phyloP scores from a whole-genome alignment of 2,888 invertebrate genomes.

The Dendrolimus pini region DNA sequence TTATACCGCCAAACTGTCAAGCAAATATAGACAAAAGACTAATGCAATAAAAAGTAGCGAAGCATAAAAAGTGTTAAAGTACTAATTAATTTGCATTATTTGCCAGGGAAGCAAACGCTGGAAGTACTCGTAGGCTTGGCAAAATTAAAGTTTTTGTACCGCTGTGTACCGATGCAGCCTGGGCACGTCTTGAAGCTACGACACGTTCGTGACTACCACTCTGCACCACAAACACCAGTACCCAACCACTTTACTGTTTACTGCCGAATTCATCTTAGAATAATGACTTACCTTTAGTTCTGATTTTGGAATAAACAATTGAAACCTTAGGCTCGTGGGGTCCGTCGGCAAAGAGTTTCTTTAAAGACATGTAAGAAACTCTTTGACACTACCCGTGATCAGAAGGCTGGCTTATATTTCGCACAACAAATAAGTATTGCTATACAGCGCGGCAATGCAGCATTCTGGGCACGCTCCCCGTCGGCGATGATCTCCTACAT shows the following conservation, averaged over 20 bases:
- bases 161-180: slow-evolving; percentile 29
- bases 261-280: slow-evolving; percentile 10
- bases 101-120: slow-evolving; percentile 17
- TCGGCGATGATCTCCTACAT: no score
- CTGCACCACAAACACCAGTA: slow-evolving; percentile 12
- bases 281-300: no score
- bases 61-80: slow-evolving; percentile 14
- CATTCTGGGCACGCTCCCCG: no score
- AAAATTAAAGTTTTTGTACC: slow-evolving; percentile 59
- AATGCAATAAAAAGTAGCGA: slow-evolving; percentile 4
- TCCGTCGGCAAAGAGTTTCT: no score
- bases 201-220: slow-evolving; percentile 47
- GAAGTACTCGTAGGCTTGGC: slow-evolving; percentile 10
- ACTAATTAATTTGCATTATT: slow-evolving; percentile 5
- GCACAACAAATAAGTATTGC: no score
- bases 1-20: slow-evolving; percentile 31
- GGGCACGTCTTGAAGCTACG: slow-evolving; percentile 57
- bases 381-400: no score
- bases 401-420: no score
- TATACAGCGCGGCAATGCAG: no score
- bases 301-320: no score
- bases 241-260: slow-evolving; percentile 16
- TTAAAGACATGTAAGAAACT: no score
- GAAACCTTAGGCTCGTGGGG: no score
- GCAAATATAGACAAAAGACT: background rate